Percentiles rank a stretch among this genome's conserved stretches.
Evolutionary conservation across 2,888 invertebrate genomes (phyloP).

Genomic region (Hydroisotoma schaefferi): DNA sequence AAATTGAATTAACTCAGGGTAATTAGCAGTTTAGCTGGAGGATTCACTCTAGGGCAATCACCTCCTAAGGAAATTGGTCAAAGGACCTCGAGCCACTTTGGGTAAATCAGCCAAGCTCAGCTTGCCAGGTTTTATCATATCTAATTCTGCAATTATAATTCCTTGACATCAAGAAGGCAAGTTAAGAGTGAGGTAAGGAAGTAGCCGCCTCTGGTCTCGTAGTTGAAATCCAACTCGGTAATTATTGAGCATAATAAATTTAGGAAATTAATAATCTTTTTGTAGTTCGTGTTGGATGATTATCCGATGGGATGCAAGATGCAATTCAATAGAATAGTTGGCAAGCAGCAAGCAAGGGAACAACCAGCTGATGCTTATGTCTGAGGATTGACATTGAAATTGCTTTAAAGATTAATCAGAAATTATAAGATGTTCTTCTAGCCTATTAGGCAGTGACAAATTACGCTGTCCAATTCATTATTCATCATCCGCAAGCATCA

Average conservation of each 20-base stretch:
- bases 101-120: background rate
- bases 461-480: slow-evolving; percentile 5
- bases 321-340: no score
- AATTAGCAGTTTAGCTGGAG: slow-evolving; percentile 1
- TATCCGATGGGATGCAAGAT: no score
- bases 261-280: slow-evolving; percentile 2
- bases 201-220: background rate
- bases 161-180: no score
- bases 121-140: no score
- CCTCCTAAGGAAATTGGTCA: background rate
- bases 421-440: slow-evolving; percentile 3
- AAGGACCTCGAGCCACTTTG: background rate
- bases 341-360: background rate
- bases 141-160: no score
- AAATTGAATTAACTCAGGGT: background rate
- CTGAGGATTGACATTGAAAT: slow-evolving; percentile 3
- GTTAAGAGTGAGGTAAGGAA: no score
- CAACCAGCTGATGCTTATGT: background rate
- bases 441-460: slow-evolving; percentile 5
- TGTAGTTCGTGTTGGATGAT: no score
- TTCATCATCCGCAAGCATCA: background rate
- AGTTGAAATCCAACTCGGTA: background rate
- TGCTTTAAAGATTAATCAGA: slow-evolving; percentile 2
- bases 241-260: slow-evolving; percentile 3
- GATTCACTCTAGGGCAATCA: background rate